These are phyloP conservation scores for Phataginus tetradactyla DNA, from an alignment of 2,797 vertebrate species.

Conservation along the genomic window DNA sequence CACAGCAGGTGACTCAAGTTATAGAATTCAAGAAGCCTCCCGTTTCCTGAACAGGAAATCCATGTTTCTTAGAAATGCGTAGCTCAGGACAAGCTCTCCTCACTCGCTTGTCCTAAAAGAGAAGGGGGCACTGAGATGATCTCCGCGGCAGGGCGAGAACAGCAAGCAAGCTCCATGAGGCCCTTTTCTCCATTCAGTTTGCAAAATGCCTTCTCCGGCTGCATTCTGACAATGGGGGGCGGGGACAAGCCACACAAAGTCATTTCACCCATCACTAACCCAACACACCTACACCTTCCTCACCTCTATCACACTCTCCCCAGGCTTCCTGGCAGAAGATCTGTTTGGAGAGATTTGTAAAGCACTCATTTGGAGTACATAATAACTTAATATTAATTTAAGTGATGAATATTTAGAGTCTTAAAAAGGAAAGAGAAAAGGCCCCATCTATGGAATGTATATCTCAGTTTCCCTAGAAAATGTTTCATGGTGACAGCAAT, in stretches of 20 bases:
- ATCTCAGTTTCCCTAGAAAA: conserved; percentile 57
- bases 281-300: not conserved
- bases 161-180: not conserved
- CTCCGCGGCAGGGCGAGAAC: not conserved
- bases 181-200: not conserved
- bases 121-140: not conserved
- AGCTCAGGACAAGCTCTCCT: not conserved
- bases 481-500: conserved; percentile 15
- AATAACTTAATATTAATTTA: conserved; percentile 64
- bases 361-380: conserved; percentile 7
- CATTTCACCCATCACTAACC: conserved; percentile 33
- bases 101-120: not conserved
- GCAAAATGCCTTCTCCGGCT: not conserved
- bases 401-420: conserved; percentile 42
- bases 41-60: not conserved
- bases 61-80: not conserved
- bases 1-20: not conserved
- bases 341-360: conserved; percentile 7
- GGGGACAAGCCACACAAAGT: not conserved
- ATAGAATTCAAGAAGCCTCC: not conserved
- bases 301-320: not conserved
- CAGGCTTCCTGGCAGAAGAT: not conserved
- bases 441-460: not conserved
- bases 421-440: not conserved
- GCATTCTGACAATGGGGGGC: not conserved